Conservation (phyloP, 2,797 vertebrate genomes). For the Pogonophryne albipinna region DNA sequence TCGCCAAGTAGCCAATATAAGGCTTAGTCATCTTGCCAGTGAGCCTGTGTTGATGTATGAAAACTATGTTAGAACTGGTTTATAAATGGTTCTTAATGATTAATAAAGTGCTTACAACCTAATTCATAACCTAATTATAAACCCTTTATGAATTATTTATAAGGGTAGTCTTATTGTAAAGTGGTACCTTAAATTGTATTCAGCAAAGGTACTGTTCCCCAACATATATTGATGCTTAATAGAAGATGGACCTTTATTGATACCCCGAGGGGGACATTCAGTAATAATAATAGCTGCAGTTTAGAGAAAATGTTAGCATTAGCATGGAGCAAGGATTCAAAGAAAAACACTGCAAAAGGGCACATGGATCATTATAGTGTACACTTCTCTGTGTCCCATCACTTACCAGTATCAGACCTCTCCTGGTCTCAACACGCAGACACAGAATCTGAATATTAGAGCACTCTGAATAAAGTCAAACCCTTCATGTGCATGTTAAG, state of each 20-base stretch:
- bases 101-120: no score
- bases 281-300: neutral
- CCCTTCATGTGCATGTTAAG: slow-evolving; percentile 17
- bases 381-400: neutral
- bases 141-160: no score
- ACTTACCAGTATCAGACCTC: slow-evolving; percentile 2
- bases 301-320: neutral
- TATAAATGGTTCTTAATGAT: no score
- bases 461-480: slow-evolving; percentile 8
- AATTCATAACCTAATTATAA: no score
- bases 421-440: slow-evolving; percentile 36
- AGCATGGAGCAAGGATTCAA: slow-evolving; percentile 8
- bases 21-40: no score
- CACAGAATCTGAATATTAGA: slow-evolving; percentile 27
- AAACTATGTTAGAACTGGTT: no score
- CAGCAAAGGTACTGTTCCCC: neutral
- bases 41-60: no score
- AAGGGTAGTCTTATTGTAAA: no score
- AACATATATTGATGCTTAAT: neutral
- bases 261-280: no score
- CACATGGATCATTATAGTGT: slow-evolving; percentile 21
- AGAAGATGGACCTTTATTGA: no score
- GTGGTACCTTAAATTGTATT: neutral
- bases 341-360: neutral
- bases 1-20: no score